These are phyloP conservation scores for Cichlasoma orientale DNA, from an alignment of 2,797 vertebrate genomes.

Conservation along the genomic window DNA sequence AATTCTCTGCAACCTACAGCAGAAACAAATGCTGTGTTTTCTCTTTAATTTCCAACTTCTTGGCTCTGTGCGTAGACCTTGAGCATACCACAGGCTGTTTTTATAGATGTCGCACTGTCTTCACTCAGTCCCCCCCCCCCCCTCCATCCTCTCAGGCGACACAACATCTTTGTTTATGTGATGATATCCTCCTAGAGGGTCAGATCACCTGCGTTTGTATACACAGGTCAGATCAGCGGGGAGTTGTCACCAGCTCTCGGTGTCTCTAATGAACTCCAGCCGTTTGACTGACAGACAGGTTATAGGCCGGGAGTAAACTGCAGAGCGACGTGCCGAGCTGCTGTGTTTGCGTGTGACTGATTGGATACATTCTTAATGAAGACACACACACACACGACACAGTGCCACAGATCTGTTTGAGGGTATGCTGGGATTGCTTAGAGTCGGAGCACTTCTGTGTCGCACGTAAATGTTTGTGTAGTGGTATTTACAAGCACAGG, in stretches of 20 bases:
- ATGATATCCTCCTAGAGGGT: slow-evolving; percentile 53
- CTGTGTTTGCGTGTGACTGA: slow-evolving; percentile 61
- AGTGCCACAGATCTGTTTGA: slow-evolving; percentile 44
- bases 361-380: slow-evolving; percentile 75
- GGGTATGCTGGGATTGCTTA: slow-evolving; percentile 23
- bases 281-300: slow-evolving; percentile 72
- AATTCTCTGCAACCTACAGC: slow-evolving; percentile 39
- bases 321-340: slow-evolving; percentile 35
- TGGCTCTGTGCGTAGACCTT: slow-evolving; percentile 11
- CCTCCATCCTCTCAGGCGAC: slow-evolving; percentile 21
- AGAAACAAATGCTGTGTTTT: slow-evolving; percentile 17
- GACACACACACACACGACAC: slow-evolving; percentile 24
- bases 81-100: slow-evolving; percentile 37
- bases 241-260: slow-evolving; percentile 69
- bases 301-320: slow-evolving; percentile 58
- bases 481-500: slow-evolving; percentile 5
- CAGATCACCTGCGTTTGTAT: slow-evolving; percentile 65
- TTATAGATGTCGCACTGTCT: slow-evolving; percentile 32
- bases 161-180: slow-evolving; percentile 55
- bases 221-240: slow-evolving; percentile 65
- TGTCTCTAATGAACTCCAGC: slow-evolving; percentile 74
- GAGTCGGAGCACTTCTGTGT: slow-evolving; percentile 8
- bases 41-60: slow-evolving; percentile 3
- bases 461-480: slow-evolving; percentile 37
- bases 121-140: neutral